Evolutionary conservation across 2,888 invertebrate genomes (phyloP), one percentile per base, ranked within the genome.

Genomic region (Cynaeus angustus): DNA sequence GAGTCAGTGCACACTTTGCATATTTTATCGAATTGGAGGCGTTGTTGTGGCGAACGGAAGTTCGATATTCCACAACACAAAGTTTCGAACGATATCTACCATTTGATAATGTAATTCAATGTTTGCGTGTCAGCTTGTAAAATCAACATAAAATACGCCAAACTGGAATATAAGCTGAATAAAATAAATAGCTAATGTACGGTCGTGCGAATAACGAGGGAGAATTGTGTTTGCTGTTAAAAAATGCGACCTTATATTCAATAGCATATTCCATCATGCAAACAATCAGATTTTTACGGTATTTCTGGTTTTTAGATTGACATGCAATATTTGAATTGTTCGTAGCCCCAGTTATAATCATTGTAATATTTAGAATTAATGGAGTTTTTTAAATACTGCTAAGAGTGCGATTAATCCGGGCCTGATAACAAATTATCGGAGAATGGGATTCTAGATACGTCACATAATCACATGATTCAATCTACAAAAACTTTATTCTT

Each of bases 81-180:
- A 50, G 52, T 41, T 62, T 26, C 50, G 37, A 50, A n/a, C 52
- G 62, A 62, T 62, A 62, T 52, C 50, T 16, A 12, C 50, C 64
- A 45, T 50, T 64, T 64, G 64, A 64, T 64, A 64, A 64, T 64
- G 53, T 41, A 64, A 64, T 64, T 64, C 64, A 14, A 21, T 64
- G 53, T 64, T 64, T 64, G 64, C 64, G 64, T 64, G 64, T 43
- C 64, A 52, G 26, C 21, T 48, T 52, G 33, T 16, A 61, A 61
- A 61, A 61, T 61, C 61, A 50, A 61, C 61, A 59, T 59, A 33
- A 48, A 59, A 59, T 46, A n/a, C n/a, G n/a, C n/a, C n/a, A 46
- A 59, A 30, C 56, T 30, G 33, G 55, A 55, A 33, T 37, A 55
- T 38, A 45, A 59, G 9, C 14, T n/a, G 48, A 10, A 38, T 14